phyloP scores from a whole-genome alignment of 2,113 vertebrate species.

The Larimichthys polyactis region DNA sequence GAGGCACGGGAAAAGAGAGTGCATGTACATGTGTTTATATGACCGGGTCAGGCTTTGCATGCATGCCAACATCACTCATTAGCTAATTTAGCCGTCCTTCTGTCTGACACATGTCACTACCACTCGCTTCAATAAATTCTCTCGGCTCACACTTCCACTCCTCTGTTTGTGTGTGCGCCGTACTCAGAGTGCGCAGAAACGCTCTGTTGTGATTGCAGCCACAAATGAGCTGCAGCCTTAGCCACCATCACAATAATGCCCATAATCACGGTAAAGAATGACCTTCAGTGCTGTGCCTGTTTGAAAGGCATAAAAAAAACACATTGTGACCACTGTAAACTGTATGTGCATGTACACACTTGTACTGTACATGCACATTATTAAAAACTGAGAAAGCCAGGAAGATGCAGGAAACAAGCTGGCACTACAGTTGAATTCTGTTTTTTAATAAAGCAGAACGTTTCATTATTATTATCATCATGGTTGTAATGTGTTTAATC shows the following conservation, averaged over 20 bases:
- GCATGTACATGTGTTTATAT: slow-evolving; percentile 2
- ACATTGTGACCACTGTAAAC: too few relatives aligned
- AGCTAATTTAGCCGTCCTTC: slow-evolving; percentile 39
- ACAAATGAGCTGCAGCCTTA: slow-evolving; percentile 10
- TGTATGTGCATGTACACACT: too few relatives aligned
- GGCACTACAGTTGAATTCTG: background rate
- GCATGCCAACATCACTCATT: slow-evolving; percentile 47
- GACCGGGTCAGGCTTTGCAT: slow-evolving; percentile 31
- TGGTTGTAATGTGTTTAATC: slow-evolving; percentile 27
- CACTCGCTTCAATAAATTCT: slow-evolving; percentile 51
- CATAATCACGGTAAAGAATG: background rate
- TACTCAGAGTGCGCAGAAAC: background rate
- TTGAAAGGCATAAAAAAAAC: too few relatives aligned
- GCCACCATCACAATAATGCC: background rate
- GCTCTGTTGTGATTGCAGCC: slow-evolving; percentile 11
- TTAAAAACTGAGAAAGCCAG: background rate
- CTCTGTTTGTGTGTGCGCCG: background rate
- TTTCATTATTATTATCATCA: slow-evolving; percentile 14
- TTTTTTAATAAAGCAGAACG: slow-evolving; percentile 49
- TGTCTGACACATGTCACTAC: slow-evolving; percentile 67
- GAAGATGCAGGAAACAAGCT: background rate
- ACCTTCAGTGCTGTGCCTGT: slow-evolving; percentile 21
- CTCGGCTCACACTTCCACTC: slow-evolving; percentile 19
- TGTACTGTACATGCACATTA: background rate
- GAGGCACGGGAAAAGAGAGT: background rate